Evolutionary conservation across 1,140 invertebrate genomes (phyloP), one percentile per base, ranked within the genome.

Genomic region (Maconellicoccus hirsutus): DNA sequence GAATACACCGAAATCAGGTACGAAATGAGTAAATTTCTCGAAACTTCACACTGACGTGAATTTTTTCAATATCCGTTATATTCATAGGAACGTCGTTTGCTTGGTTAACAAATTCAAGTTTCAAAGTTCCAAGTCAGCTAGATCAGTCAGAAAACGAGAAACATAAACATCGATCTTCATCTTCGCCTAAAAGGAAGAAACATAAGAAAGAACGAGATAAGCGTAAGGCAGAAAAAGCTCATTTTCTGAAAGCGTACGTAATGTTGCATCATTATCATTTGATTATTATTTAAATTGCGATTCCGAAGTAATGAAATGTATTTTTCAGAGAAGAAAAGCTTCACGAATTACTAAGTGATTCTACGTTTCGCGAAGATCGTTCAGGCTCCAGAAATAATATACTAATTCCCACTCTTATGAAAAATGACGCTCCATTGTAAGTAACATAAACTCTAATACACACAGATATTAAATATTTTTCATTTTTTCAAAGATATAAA

Each of bases 371-470:
- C 10, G 19, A 23, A 23, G 61, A 66, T 66, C 61, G 61, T 2
- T 6, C 4, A 4, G 61, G 61, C 16, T 66, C 61, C 19, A 66
- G 25, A 26, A 66, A 66, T 66, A 66, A 66, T 66, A 4, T 66
- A 16, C 16, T 66, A 10, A 66, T 66, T 26, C 61, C 61, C 25
- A 66, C 61, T 16, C 61, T 66, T 25, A 66, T 66, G 61, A 66
- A 66, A 66, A 16, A 66, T 8, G 61, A 66, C 25, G 61, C 25
- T 25, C 61, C 61, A 2, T 26, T 66, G 61, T 66, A 25, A 25
- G 61, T 23, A 66, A 66, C 29, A 33, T 33, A 33, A 33, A 6
- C n/a, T n/a, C n/a, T n/a, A n/a, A n/a, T n/a, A n/a, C n/a, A n/a
- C n/a, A n/a, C n/a, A n/a, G n/a, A n/a, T n/a, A n/a, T n/a, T n/a